Conservation (phyloP, 2,888 invertebrate genomes). For the Sminthurides aquaticus region DNA sequence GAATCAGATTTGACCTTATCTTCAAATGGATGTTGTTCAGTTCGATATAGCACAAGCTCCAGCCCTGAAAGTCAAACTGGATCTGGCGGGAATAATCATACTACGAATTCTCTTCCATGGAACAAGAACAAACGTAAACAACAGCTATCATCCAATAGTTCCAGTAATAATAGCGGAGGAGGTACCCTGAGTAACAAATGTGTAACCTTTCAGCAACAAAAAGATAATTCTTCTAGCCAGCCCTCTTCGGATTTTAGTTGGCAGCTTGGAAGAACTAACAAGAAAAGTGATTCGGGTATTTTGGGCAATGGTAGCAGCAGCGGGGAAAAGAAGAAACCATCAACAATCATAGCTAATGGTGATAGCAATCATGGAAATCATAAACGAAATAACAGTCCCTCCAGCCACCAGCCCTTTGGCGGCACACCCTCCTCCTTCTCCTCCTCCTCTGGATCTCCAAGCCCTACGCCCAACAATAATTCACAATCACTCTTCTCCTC, state of each 20-base stretch:
- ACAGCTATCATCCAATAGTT: neutral
- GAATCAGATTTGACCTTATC: slow-evolving; percentile 9
- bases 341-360: neutral
- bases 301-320: neutral
- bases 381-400: neutral
- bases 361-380: neutral
- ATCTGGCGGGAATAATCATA: neutral
- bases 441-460: neutral
- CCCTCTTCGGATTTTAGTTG: too few species aligned
- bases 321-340: neutral
- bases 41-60: too few species aligned
- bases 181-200: too few species aligned
- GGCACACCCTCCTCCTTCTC: neutral
- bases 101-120: neutral
- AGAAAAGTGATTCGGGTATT: neutral
- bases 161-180: too few species aligned
- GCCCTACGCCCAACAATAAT: too few species aligned
- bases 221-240: too few species aligned
- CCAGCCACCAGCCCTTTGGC: too few species aligned
- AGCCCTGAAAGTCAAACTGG: neutral
- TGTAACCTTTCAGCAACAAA: neutral
- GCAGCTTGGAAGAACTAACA: too few species aligned
- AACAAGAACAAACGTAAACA: neutral
- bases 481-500: slow-evolving; percentile 6
- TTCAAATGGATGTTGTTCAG: too few species aligned